Base-by-base conservation (phyloP, 1,140 invertebrate genomes). In the Drosophila yakuba region DNA sequence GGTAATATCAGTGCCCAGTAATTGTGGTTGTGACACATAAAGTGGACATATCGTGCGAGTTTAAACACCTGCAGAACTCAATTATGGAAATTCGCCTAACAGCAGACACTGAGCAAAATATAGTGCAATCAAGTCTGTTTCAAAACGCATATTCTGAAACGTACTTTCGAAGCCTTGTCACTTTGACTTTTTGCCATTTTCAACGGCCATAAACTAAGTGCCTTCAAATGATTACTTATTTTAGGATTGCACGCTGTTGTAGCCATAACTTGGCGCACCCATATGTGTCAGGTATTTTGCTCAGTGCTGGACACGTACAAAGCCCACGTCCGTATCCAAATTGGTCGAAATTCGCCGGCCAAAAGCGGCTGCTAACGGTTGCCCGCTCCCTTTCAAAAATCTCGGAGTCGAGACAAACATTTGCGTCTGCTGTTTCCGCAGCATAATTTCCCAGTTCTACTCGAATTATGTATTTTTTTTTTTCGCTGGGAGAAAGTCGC, bases 261-360 rank as follows among this genome's bases (percentile, higher is more conserved):
- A 15, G 23, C 15, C 36, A 51, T 51, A 55, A 59, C 61, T 60
- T 36, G 45, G 23, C 45, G n/a, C 7, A 3, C 7, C 47, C 47
- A 38, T 32, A 28, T 52, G 10, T 4, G 61, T 15, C n/a, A 20
- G 36, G 23, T 75, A 45, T 44, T 57, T 54, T 7, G 64, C 45
- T 64, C 32, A 64, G 69, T 88, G 75, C 36, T 43, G 20, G 32
- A 28, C 79, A 88, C 83, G 82, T 86, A 82, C 45, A 6, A 78
- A 64, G 61, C 75, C 68, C 58, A 63, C 54, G 32, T 75, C 73
- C 54, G 35, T 35, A 41, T 23, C 73, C 61, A 76, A 67, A 59
- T 54, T 52, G 44, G 52, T 57, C 10, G 41, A 32, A 75, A 58
- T 36, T 71, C 2, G 64, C 60, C 23, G 35, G 14, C 52, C 52